phyloP scores from a whole-genome alignment of 2,797 vertebrate species.

The Peromyscus melanophrys region DNA sequence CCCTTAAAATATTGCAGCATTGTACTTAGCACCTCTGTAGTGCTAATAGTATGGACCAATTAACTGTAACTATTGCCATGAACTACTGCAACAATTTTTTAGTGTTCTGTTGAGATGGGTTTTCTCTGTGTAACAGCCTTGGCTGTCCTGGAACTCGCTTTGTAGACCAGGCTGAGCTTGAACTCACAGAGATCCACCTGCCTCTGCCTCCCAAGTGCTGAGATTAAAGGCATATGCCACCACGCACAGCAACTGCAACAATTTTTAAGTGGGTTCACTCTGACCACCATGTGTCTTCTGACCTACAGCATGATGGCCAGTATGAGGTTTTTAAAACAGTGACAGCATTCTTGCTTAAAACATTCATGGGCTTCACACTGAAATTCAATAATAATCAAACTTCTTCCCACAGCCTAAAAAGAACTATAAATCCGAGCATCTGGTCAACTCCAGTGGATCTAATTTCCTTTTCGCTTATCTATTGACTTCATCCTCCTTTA shows the following conservation, averaged over 20 bases:
- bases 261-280: background rate
- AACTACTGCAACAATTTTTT: background rate
- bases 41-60: background rate
- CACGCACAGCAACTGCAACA: background rate
- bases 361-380: background rate
- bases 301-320: background rate
- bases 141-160: fast-evolving
- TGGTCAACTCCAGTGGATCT: background rate
- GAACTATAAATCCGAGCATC: background rate
- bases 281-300: background rate
- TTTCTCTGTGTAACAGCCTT: background rate
- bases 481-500: background rate
- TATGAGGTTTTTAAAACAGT: background rate
- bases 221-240: background rate
- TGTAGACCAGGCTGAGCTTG: background rate
- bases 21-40: background rate
- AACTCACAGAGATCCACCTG: background rate
- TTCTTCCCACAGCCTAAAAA: background rate
- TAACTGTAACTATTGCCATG: background rate
- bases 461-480: background rate
- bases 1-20: background rate
- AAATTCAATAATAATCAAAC: background rate
- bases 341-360: background rate
- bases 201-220: background rate
- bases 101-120: background rate